phyloP scores from a whole-genome alignment of 2,113 vertebrate species.

The Lampris incognitus region DNA sequence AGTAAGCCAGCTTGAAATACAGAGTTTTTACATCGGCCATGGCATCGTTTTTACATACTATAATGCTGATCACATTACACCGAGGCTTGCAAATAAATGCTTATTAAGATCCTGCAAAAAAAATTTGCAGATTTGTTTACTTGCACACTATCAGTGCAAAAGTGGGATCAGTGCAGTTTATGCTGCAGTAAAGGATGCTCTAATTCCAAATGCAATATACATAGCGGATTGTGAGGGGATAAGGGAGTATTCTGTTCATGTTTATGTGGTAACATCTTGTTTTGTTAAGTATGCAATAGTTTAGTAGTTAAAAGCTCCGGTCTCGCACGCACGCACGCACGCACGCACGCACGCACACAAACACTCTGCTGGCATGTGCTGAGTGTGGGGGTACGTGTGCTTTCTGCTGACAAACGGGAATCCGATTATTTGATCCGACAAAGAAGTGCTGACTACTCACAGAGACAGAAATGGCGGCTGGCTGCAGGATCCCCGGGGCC shows the following conservation, averaged over 20 bases:
- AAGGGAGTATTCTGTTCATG: no score
- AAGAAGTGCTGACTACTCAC: constrained; percentile 65
- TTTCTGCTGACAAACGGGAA: constrained; percentile 67
- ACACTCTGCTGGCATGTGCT: constrained; percentile 25
- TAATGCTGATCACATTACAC: no score
- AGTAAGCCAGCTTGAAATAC: no score
- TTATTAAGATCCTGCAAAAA: no score
- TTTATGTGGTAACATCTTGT: no score
- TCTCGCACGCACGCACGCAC: neutral
- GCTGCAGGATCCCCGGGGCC: constrained; percentile 21
- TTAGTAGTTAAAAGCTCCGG: neutral
- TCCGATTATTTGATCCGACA: constrained; percentile 69
- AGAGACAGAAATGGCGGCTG: neutral
- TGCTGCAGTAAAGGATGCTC: neutral
- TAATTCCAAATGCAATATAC: neutral
- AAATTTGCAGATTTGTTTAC: neutral
- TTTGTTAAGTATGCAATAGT: no score
- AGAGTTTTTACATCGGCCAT: no score
- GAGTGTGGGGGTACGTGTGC: constrained; percentile 32
- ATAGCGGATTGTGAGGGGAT: no score
- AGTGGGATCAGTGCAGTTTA: neutral
- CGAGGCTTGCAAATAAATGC: no score
- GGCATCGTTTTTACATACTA: no score
- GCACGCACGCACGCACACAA: neutral
- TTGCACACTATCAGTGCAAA: neutral